Conservation (phyloP, 1,140 invertebrate genomes). For the Scylla paramamosain region DNA sequence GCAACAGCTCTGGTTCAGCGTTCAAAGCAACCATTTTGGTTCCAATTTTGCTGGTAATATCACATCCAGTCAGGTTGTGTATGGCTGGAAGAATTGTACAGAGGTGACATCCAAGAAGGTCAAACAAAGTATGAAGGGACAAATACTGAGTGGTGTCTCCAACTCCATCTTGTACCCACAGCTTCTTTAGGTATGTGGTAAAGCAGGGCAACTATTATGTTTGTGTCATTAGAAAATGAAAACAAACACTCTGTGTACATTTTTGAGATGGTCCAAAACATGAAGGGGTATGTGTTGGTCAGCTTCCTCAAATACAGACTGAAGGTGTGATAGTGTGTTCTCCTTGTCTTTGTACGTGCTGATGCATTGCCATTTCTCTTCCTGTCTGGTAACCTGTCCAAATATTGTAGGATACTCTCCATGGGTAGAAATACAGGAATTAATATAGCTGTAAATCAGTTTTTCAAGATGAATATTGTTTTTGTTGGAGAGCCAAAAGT, state of each 20-base stretch:
- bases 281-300: conserved; percentile 54
- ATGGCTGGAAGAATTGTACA: conserved; percentile 53
- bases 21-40: conserved; percentile 42
- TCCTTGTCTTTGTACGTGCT: conserved; percentile 1
- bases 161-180: conserved; percentile 36
- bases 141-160: conserved; percentile 57
- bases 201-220: conserved; percentile 52
- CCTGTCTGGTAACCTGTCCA: not conserved
- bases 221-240: conserved; percentile 43
- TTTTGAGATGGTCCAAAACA: conserved; percentile 34
- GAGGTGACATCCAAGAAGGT: not conserved
- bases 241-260: conserved; percentile 40
- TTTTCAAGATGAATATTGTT: conserved; percentile 28
- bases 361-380: conserved; percentile 38
- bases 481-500: conserved; percentile 31
- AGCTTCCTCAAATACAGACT: conserved; percentile 52
- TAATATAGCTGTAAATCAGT: conserved; percentile 34
- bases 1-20: not conserved
- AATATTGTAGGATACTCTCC: conserved; percentile 9
- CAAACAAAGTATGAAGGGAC: conserved; percentile 46
- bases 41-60: conserved; percentile 49
- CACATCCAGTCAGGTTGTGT: conserved; percentile 61
- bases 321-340: not conserved
- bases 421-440: not conserved
- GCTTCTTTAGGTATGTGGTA: conserved; percentile 45